Evolutionary conservation across 2,797 vertebrate genomes (phyloP).

Genomic region (Tragelaphus eurycerus): DNA sequence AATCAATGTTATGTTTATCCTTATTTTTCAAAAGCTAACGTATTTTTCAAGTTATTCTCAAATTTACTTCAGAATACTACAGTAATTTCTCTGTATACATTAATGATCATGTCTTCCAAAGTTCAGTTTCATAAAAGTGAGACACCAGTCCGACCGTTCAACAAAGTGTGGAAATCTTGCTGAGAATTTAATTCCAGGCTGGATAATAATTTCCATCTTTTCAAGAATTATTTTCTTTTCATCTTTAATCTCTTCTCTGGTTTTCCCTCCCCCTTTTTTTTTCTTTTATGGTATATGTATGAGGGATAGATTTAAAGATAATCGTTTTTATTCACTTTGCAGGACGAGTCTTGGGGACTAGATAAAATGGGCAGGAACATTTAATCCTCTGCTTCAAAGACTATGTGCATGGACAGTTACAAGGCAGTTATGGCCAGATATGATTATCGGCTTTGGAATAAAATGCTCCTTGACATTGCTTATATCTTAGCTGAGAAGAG

Average conservation of each 20-base stretch:
- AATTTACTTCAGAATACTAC: constrained; percentile 20
- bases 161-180: constrained; percentile 14
- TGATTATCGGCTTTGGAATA: constrained; percentile 73
- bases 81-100: not conserved
- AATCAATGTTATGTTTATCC: not conserved
- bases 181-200: constrained; percentile 44
- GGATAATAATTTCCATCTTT: constrained; percentile 7
- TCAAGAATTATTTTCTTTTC: constrained; percentile 22
- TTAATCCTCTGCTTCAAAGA: constrained; percentile 70
- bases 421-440: constrained; percentile 76
- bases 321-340: constrained; percentile 77
- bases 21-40: constrained; percentile 16
- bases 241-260: constrained; percentile 24
- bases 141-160: not conserved
- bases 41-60: constrained; percentile 14
- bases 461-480: constrained; percentile 71
- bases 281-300: constrained; percentile 35
- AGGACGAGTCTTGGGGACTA: constrained; percentile 73
- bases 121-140: constrained; percentile 20
- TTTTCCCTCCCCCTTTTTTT: not conserved
- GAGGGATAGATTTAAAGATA: constrained; percentile 68
- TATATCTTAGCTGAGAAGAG: constrained; percentile 75
- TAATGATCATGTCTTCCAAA: constrained; percentile 35
- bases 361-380: constrained; percentile 76
- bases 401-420: constrained; percentile 73